Conservation (phyloP, 2,797 vertebrate genomes). For the Oophaga sylvatica region DNA sequence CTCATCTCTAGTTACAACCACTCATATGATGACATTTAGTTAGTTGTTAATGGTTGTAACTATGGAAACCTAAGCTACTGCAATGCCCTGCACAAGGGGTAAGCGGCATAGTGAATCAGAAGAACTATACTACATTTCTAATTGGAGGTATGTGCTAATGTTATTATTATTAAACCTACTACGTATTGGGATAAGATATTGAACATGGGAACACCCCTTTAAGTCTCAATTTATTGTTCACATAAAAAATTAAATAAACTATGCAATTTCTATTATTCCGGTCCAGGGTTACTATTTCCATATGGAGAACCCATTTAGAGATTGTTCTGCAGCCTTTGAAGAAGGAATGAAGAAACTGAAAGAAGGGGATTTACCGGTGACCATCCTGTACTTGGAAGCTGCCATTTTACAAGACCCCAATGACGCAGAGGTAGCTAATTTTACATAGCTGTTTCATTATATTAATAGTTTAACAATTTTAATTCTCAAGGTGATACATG, state of each 20-base stretch:
- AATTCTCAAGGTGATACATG: not conserved
- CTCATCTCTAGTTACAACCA: too few species aligned
- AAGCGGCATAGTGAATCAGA: too few species aligned
- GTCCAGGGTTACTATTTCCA: conserved; percentile 98
- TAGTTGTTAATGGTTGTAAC: too few species aligned
- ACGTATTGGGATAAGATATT: too few species aligned
- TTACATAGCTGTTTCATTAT: not conserved
- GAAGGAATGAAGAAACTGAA: conserved; percentile 91
- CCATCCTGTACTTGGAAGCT: conserved; percentile 91
- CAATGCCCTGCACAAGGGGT: too few species aligned
- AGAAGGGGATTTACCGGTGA: conserved; percentile 91
- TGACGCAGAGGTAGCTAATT: conserved; percentile 87
- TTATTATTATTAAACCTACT: too few species aligned
- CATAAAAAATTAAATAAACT: not conserved
- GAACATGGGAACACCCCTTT: not conserved
- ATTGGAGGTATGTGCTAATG: too few species aligned
- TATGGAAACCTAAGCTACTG: too few species aligned
- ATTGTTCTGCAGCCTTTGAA: conserved; percentile 93
- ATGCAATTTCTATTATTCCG: conserved; percentile 47
- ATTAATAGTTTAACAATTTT: not conserved
- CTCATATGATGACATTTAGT: too few species aligned
- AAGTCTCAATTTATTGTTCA: not conserved
- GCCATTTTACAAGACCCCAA: conserved; percentile 95
- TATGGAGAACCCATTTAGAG: conserved; percentile 97
- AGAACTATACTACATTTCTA: too few species aligned